Percentiles rank a stretch among this genome's conserved stretches.
Conservation (phyloP, 2,113 vertebrate genomes). For the Abramis brama region DNA sequence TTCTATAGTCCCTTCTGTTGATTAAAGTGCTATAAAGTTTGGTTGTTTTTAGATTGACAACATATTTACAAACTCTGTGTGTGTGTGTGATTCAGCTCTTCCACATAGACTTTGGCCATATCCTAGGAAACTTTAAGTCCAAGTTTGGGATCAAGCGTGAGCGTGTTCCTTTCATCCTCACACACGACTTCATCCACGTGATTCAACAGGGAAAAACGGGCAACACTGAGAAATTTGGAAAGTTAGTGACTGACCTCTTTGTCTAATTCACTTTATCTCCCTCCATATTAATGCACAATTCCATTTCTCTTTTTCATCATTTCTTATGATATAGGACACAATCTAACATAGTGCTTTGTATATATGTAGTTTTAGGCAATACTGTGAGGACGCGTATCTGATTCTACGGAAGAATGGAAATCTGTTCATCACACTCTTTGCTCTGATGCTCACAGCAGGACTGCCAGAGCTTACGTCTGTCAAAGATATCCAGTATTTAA, state of each 20-base stretch:
- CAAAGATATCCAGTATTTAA: slow-evolving; percentile 99
- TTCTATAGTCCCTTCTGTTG: neutral
- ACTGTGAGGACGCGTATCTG: slow-evolving; percentile 94
- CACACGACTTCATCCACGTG: slow-evolving; percentile 98
- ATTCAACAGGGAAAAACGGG: slow-evolving; percentile 98
- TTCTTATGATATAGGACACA: neutral
- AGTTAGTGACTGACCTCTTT: slow-evolving; percentile 61
- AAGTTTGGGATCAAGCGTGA: slow-evolving; percentile 99
- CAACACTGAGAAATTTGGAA: slow-evolving; percentile 96
- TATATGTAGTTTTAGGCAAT: slow-evolving; percentile 89
- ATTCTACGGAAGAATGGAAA: slow-evolving; percentile 93
- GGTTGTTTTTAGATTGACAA: neutral
- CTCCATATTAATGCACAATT: neutral
- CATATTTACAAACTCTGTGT: neutral
- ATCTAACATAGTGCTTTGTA: neutral
- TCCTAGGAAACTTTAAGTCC: slow-evolving; percentile 98
- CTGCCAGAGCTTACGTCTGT: slow-evolving; percentile 96
- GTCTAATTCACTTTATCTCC: neutral
- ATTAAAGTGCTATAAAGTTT: neutral
- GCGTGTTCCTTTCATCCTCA: slow-evolving; percentile 97
- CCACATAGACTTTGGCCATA: slow-evolving; percentile 98
- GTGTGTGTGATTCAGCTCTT: slow-evolving; percentile 82
- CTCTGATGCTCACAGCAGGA: slow-evolving; percentile 96
- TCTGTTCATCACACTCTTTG: slow-evolving; percentile 97
- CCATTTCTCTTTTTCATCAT: neutral